Evolutionary conservation across 2,888 invertebrate genomes (phyloP).

Genomic region (Portevinia maculata): DNA sequence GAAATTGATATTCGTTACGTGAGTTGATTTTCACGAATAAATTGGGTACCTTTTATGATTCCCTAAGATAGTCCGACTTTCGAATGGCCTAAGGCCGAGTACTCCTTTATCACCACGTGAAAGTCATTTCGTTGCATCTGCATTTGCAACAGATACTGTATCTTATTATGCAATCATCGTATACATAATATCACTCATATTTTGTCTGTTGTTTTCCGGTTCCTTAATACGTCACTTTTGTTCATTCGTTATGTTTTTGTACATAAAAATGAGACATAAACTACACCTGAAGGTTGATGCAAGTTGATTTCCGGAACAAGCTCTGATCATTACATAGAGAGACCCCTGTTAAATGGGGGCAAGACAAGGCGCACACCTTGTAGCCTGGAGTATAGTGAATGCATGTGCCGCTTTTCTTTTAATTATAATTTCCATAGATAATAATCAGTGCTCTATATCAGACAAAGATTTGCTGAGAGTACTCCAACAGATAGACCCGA

Average conservation of each 20-base stretch:
- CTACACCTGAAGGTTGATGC: slow-evolving; percentile 46
- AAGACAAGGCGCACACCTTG: slow-evolving; percentile 39
- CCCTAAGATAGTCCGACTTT: too few species aligned
- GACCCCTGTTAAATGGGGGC: slow-evolving; percentile 37
- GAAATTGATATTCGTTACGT: slow-evolving; percentile 20
- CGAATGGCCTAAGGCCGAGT: too few species aligned
- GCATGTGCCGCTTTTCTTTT: slow-evolving; percentile 26
- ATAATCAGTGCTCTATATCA: slow-evolving; percentile 17
- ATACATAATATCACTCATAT: slow-evolving; percentile 6
- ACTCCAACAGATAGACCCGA: background rate
- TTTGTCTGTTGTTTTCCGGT: slow-evolving; percentile 27
- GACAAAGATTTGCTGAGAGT: slow-evolving; percentile 39
- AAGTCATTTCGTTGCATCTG: background rate
- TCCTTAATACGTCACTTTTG: slow-evolving; percentile 34
- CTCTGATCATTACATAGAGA: slow-evolving; percentile 15
- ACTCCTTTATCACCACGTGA: too few species aligned
- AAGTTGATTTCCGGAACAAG: slow-evolving; percentile 67
- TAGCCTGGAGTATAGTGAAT: background rate
- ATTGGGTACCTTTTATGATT: too few species aligned
- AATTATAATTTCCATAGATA: slow-evolving; percentile 28
- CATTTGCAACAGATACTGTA: background rate
- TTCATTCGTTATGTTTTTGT: slow-evolving; percentile 12
- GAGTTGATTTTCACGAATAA: background rate
- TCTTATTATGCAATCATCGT: slow-evolving; percentile 37
- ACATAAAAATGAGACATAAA: slow-evolving; percentile 5